Percentiles rank a stretch among this genome's conserved stretches.
Evolutionary conservation across 2,113 vertebrate species (phyloP).

Genomic region (Neogale vison): DNA sequence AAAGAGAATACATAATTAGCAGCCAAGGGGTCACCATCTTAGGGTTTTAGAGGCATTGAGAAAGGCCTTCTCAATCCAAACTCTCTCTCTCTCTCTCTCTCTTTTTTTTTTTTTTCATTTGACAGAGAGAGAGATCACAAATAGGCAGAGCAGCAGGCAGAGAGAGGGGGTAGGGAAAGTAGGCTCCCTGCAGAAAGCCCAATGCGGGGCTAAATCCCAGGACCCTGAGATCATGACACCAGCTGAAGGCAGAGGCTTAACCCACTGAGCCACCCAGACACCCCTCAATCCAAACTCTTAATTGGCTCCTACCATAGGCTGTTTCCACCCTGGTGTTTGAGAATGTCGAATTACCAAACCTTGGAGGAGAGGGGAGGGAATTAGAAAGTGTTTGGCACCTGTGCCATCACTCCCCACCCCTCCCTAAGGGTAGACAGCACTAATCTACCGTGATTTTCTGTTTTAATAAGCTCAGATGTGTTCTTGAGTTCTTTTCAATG

Average conservation of each 20-base stretch:
- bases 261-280: too few species aligned
- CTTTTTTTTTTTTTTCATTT: too few species aligned
- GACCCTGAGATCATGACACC: too few species aligned
- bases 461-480: background rate
- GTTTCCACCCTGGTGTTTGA: background rate
- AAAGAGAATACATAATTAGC: background rate
- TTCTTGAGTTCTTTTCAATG: background rate
- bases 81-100: background rate
- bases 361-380: background rate
- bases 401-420: background rate
- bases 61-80: background rate
- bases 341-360: background rate
- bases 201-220: too few species aligned
- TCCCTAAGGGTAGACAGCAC: background rate
- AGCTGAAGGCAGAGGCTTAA: too few species aligned
- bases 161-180: rapidly evolving
- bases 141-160: too few species aligned
- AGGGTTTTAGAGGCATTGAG: background rate
- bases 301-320: background rate
- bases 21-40: background rate
- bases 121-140: too few species aligned
- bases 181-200: too few species aligned
- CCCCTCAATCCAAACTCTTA: background rate
- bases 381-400: background rate
- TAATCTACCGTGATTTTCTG: background rate